Evolutionary conservation across 2,888 invertebrate genomes (phyloP).

Genomic region (Pardosa pseudoannulata): DNA sequence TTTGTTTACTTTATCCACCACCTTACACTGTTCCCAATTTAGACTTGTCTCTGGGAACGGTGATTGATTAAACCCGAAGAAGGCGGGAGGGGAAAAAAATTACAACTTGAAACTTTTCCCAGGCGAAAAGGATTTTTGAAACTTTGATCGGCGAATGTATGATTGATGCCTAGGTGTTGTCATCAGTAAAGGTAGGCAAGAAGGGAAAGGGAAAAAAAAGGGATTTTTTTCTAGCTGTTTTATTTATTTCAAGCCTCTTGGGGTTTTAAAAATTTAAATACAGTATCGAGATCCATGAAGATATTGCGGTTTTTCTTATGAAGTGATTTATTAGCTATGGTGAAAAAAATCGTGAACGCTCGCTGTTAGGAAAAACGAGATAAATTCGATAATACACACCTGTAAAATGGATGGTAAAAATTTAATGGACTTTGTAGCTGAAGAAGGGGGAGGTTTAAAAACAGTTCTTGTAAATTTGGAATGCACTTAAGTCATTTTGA

Average conservation of each 20-base stretch:
- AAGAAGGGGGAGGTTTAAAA: no score
- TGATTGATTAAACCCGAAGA: conserved; percentile 52
- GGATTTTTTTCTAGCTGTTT: no score
- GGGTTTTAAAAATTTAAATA: not conserved
- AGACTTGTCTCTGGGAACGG: conserved; percentile 5
- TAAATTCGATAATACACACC: no score
- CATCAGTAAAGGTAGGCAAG: not conserved
- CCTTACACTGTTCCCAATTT: not conserved
- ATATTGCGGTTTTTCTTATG: not conserved
- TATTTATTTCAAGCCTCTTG: not conserved
- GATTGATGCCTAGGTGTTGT: conserved; percentile 53
- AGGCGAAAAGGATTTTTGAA: conserved; percentile 37
- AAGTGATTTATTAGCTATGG: not conserved
- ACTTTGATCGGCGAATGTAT: conserved; percentile 30
- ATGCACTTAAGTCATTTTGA: no score
- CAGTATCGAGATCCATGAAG: not conserved
- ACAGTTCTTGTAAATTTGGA: no score
- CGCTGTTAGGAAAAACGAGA: no score
- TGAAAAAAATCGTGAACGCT: no score
- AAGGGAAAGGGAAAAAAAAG: no score
- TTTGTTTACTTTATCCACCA: not conserved
- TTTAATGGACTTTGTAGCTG: no score
- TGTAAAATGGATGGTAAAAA: no score
- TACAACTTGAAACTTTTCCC: conserved; percentile 29
- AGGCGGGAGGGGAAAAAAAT: no score